A percentile compares a stretch with the other conserved stretches of the same genome.
Conservation (phyloP, 2,113 vertebrate genomes). For the Pelodiscus sinensis region DNA sequence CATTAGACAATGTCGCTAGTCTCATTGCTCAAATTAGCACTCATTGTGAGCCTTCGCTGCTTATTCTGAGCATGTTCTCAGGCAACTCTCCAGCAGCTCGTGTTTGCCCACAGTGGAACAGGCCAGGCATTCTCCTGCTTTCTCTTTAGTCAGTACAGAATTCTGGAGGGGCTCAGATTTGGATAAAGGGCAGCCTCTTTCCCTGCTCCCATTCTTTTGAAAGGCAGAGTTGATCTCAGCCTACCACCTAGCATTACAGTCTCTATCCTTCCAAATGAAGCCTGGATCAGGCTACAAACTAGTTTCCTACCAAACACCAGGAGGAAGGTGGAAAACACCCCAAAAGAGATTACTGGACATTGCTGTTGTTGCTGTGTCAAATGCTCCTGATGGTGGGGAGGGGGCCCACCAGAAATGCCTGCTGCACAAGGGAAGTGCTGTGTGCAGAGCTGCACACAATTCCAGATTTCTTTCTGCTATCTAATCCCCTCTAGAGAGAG, state of each 20-base stretch:
- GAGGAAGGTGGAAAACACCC: background rate
- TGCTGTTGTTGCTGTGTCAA: background rate
- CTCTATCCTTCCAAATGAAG: background rate
- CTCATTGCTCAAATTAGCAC: background rate
- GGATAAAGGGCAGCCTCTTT: background rate
- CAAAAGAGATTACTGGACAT: background rate
- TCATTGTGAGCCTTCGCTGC: background rate
- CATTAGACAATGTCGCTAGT: background rate
- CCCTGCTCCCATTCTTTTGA: background rate
- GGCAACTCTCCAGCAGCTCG: background rate
- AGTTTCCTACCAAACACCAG: background rate
- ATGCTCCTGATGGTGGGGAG: background rate
- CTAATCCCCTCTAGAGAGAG: background rate
- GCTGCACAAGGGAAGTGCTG: background rate
- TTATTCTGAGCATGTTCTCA: background rate
- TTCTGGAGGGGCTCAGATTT: background rate
- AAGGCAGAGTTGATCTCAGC: background rate
- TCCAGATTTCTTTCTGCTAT: background rate
- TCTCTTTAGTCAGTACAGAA: background rate
- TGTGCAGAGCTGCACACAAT: background rate
- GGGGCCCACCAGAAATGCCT: background rate
- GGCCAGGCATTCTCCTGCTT: background rate
- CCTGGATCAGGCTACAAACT: background rate
- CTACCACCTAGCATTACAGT: background rate
- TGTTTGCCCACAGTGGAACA: background rate